Percentiles rank a stretch among this genome's conserved stretches.
Conservation (phyloP, 2,113 vertebrate genomes). For the Psophia crepitans region DNA sequence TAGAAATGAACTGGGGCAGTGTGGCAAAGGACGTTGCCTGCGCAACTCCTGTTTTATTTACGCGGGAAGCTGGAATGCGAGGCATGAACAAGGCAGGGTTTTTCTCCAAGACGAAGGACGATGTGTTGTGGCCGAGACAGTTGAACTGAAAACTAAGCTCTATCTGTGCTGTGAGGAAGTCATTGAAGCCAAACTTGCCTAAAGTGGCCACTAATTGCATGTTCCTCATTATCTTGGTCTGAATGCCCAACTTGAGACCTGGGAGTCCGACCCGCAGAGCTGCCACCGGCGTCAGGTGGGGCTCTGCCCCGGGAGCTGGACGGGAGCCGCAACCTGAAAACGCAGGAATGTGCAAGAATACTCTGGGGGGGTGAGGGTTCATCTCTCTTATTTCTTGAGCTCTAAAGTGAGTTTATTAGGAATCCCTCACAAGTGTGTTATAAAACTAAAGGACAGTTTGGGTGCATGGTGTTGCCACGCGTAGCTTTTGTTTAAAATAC, state of each 20-base stretch:
- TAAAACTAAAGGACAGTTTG: background rate
- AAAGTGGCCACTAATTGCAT: background rate
- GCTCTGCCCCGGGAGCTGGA: background rate
- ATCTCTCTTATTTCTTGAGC: background rate
- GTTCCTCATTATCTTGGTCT: background rate
- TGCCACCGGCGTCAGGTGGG: background rate
- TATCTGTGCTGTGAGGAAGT: background rate
- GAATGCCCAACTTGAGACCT: background rate
- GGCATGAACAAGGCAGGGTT: background rate
- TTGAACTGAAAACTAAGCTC: background rate
- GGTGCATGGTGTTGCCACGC: accelerated
- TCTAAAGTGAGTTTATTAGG: background rate
- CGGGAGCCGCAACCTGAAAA: background rate
- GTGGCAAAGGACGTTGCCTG: background rate
- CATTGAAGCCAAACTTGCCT: background rate
- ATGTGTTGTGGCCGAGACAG: background rate
- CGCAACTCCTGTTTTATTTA: background rate
- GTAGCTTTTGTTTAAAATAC: background rate
- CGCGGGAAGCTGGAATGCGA: background rate
- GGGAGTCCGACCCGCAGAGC: background rate
- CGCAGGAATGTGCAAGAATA: accelerated
- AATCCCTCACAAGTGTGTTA: background rate
- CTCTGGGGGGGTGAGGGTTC: background rate
- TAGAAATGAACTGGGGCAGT: background rate
- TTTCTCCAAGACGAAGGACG: background rate